Evolutionary conservation across 2,113 vertebrate species (phyloP).

Genomic region (Toxotes chatareus): DNA sequence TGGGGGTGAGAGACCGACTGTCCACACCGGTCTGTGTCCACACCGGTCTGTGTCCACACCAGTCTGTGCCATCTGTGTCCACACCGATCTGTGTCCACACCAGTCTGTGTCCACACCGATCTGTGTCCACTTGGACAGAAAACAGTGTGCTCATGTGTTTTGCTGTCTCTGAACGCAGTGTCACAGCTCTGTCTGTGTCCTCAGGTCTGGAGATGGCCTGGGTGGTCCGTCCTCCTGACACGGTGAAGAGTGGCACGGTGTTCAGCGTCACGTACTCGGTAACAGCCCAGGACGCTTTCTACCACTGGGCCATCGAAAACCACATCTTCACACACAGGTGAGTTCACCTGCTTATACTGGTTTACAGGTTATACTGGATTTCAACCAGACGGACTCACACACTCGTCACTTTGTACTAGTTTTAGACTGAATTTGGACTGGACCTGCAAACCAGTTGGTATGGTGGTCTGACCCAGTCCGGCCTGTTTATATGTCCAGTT

Average conservation of each 20-base stretch:
- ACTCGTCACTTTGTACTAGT: no score
- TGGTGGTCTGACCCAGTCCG: not conserved
- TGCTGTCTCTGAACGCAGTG: no score
- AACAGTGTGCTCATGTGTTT: no score
- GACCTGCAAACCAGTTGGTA: not conserved
- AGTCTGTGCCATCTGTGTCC: no score
- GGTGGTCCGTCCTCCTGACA: slow-evolving; percentile 87
- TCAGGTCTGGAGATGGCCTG: slow-evolving; percentile 92
- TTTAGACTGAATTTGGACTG: not conserved
- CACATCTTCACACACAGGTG: slow-evolving; percentile 85
- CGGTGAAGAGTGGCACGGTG: slow-evolving; percentile 81
- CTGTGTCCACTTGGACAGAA: no score
- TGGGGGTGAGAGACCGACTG: slow-evolving; percentile 80
- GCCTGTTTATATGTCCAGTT: slow-evolving; percentile 54
- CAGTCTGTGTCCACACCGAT: no score
- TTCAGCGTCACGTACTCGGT: slow-evolving; percentile 87
- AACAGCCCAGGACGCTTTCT: slow-evolving; percentile 85
- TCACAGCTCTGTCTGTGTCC: not conserved
- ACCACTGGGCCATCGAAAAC: slow-evolving; percentile 86
- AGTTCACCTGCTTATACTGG: not conserved
- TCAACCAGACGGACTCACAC: no score
- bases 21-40: no score
- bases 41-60: no score
- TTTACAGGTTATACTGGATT: not conserved
- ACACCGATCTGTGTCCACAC: no score